Base-by-base conservation (phyloP, 2,797 vertebrate genomes). In the Trichosurus vulpecula region DNA sequence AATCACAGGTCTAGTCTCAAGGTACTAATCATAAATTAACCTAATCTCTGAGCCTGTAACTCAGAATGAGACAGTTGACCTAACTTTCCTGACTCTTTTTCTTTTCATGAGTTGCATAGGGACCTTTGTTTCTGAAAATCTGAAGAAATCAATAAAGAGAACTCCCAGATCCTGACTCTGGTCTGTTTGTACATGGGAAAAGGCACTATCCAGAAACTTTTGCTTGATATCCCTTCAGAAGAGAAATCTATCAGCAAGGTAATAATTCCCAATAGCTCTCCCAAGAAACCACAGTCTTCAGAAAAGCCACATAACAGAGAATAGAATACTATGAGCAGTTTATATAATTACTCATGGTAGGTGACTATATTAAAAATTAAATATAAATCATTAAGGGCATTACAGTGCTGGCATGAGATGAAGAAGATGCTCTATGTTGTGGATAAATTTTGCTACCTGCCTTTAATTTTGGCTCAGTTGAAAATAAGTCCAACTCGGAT, bases 341-440 rank as follows among this genome's bases (percentile, higher is more conserved):
- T 98, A 97, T 97, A 96, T 98, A 98, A 98, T 98, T 98, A 98
- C 98, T 98, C 97, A 96, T 98, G 98, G 98, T 98, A 99, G 98
- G 98, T 98, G 98, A 98, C 98, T 97, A 96, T 98, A 99, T 99
- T 99, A 99, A 98, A 98, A 99, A 98, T 98, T 98, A 98, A 99
- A 98, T 98, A 98, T 98, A 98, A 99, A 98, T 98, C 98, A 98
- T 98, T 98, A 97, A 97, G 98, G 98, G 97, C 98, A 99, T 98
- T 98, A 98, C 93, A 97, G 97, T 57, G 97, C 97, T 98, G 98
- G 98, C 99, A 98, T 96, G 94, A 97, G 98, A 99, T 98, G 96
- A 98, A 98, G 98, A 98, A 98, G 97, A 98, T 98, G 97, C 98
- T 98, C 98, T 98, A 90, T 96, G 96, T 98, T 96, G 96, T 98